Conservation (phyloP, 2,888 invertebrate species). For the Yponomeuta evonymella region DNA sequence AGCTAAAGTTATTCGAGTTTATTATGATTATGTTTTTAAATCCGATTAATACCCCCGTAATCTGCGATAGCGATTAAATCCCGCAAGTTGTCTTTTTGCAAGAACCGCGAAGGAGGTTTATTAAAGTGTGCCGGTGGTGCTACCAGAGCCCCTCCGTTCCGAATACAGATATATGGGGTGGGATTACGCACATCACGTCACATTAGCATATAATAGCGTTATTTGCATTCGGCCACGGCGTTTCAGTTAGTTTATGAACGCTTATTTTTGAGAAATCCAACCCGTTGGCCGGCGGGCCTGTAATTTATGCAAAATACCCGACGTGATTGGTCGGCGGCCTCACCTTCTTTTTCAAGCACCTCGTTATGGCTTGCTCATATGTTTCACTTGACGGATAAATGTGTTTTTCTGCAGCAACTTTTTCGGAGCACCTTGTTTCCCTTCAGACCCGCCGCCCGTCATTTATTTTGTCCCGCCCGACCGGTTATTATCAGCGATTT, state of each 20-base stretch:
- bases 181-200: slow-evolving; percentile 60
- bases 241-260: slow-evolving; percentile 62
- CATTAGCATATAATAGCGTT: slow-evolving; percentile 71
- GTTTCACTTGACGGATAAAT: slow-evolving; percentile 34
- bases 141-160: slow-evolving; percentile 33
- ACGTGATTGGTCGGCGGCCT: slow-evolving; percentile 56
- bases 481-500: slow-evolving; percentile 25
- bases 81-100: background rate
- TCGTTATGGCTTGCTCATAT: slow-evolving; percentile 41
- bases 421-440: slow-evolving; percentile 21
- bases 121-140: background rate
- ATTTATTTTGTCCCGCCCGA: slow-evolving; percentile 19
- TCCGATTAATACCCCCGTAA: slow-evolving; percentile 12
- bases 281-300: slow-evolving; percentile 45
- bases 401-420: slow-evolving; percentile 28
- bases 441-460: slow-evolving; percentile 21
- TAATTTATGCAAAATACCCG: slow-evolving; percentile 70
- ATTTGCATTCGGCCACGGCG: slow-evolving; percentile 61
- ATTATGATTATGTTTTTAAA: slow-evolving; percentile 18
- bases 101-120: slow-evolving; percentile 33
- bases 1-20: background rate
- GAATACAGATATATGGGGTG: slow-evolving; percentile 46
- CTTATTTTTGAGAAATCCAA: slow-evolving; percentile 65
- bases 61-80: slow-evolving; percentile 14
- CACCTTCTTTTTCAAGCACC: slow-evolving; percentile 41